Conservation (phyloP, 1,140 invertebrate genomes). For the Trichonephila clavipes region DNA sequence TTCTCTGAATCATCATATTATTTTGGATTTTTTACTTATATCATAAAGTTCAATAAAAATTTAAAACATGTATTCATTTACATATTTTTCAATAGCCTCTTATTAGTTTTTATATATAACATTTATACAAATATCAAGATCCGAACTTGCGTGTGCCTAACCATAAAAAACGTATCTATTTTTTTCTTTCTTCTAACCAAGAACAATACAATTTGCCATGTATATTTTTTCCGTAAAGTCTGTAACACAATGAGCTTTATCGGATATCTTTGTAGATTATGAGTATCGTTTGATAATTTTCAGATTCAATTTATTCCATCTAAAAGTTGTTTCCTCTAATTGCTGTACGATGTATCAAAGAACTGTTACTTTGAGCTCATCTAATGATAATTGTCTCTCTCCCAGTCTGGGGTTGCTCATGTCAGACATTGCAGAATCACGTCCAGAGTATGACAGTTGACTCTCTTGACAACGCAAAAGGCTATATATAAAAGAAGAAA, state of each 20-base stretch:
- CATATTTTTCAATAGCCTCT: no score
- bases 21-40: no score
- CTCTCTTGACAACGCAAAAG: conserved; percentile 68
- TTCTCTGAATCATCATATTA: no score
- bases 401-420: conserved; percentile 30
- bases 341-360: conserved; percentile 34
- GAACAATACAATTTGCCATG: no score
- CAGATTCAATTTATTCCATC: background rate
- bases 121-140: no score
- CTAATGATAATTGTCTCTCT: conserved; percentile 50
- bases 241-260: background rate
- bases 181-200: background rate
- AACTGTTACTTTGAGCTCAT: conserved; percentile 71
- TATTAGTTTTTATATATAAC: no score
- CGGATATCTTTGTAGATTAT: background rate
- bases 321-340: background rate
- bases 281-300: background rate
- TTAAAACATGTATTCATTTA: no score
- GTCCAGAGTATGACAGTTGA: conserved; percentile 61
- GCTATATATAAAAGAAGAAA: conserved; percentile 21
- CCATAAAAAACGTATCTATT: background rate
- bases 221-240: no score
- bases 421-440: conserved; percentile 60
- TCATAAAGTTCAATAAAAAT: no score
- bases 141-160: no score